phyloP scores from a whole-genome alignment of 2,797 vertebrate genomes.

The Scleropages formosus region DNA sequence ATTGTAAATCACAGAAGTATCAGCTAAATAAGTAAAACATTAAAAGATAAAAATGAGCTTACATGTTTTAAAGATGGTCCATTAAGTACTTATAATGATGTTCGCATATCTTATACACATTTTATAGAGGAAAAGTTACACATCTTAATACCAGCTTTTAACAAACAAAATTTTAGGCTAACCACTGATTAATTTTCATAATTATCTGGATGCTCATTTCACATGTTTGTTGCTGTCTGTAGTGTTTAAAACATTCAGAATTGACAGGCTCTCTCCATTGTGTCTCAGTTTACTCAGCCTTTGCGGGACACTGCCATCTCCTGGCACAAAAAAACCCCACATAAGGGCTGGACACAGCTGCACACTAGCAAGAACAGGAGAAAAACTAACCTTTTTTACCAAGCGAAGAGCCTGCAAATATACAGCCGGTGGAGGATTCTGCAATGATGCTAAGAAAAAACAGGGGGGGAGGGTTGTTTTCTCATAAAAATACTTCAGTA shows the following conservation, averaged over 20 bases:
- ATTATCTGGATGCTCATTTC: neutral
- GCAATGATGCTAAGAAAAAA: slow-evolving; percentile 77
- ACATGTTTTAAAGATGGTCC: too few species aligned
- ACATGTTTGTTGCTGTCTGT: neutral
- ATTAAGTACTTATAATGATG: too few species aligned
- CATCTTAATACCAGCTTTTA: too few species aligned
- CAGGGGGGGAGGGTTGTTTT: neutral
- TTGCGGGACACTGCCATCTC: slow-evolving; percentile 13
- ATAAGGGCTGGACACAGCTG: neutral
- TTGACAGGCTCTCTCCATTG: neutral
- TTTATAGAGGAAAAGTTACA: too few species aligned
- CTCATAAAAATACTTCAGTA: neutral
- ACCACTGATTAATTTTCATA: slow-evolving; percentile 1
- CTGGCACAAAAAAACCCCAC: neutral
- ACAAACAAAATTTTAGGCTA: too few species aligned
- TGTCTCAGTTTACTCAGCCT: neutral
- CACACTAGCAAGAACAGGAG: neutral
- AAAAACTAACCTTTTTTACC: slow-evolving; percentile 87
- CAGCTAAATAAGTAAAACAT: too few species aligned
- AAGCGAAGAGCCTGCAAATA: slow-evolving; percentile 90
- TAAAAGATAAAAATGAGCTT: too few species aligned
- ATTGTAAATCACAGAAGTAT: too few species aligned
- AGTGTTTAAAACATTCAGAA: neutral
- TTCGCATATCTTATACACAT: too few species aligned
- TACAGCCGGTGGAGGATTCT: slow-evolving; percentile 91